Evolutionary conservation across 2,888 invertebrate genomes (phyloP), one percentile per base, ranked within the genome.

Genomic region (Tenthredo amoena): DNA sequence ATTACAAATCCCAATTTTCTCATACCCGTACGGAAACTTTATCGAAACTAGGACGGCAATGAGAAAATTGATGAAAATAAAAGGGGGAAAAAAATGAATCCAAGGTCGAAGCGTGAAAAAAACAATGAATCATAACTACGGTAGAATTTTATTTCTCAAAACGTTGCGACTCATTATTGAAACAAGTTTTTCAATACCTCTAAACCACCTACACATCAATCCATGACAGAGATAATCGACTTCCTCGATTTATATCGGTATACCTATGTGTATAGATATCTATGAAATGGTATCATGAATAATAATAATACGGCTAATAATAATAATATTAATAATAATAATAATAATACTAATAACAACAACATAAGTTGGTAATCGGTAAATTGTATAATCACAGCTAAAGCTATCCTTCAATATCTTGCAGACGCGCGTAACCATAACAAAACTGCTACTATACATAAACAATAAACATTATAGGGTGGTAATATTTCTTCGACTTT

Each of bases 321-420:
- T 72, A 55, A 50, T 77, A n/a, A 15, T 79, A 58, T 40, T 55
- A 74, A 84, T 47, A 65, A 84, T 47, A 58, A 21, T 58, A 43
- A 84, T 83, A 83, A 50, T 34, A 77, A 62, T 65, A 84, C 34
- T 40, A 62, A 15, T 34, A 77, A 79, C 18, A 43, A 85, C n/a
- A 43, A 76, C 62, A 47, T 77, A 37, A 43, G 58, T 43, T 18
- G 50, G 55, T 50, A 40, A 74, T 74, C 43, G 72, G n/a, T 68
- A 68, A 83, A 82, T 43, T 15, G 15, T 74, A n/a, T 74, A 74
- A 77, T 77, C 77, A 77, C 77, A 55, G 68, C 65, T 58, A 72
- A 21, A 18, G 72, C 31, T 72, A 72, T 68, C 34, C 31, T 68
- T 68, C 68, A 34, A 68, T 15, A 68, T 68, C 34, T 15, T 34